A percentile compares a stretch with the other conserved stretches of the same genome.
Evolutionary conservation across 2,113 vertebrate species (phyloP).

Genomic region (Upupa epops): DNA sequence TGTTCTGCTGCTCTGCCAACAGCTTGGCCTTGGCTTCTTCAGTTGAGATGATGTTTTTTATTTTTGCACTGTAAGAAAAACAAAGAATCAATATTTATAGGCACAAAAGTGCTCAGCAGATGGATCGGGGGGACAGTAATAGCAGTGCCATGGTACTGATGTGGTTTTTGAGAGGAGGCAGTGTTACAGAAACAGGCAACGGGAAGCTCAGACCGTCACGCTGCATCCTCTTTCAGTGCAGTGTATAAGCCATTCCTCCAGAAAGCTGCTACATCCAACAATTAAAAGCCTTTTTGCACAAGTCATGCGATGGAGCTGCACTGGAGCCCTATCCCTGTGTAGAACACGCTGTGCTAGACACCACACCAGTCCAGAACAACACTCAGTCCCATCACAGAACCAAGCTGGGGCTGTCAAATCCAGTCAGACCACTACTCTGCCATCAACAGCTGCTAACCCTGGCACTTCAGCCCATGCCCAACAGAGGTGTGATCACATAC

Average conservation of each 20-base stretch:
- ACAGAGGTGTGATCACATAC: slow-evolving; percentile 69
- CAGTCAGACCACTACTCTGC: accelerated
- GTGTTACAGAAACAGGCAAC: neutral
- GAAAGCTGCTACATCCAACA: neutral
- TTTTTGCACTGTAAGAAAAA: slow-evolving; percentile 85
- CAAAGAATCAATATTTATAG: neutral
- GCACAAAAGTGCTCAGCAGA: neutral
- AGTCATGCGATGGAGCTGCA: neutral
- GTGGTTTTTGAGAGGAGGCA: neutral
- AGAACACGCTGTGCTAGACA: neutral
- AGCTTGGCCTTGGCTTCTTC: slow-evolving; percentile 96
- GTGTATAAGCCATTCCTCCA: neutral
- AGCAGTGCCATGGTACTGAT: neutral
- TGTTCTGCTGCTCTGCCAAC: slow-evolving; percentile 94
- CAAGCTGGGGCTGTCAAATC: neutral
- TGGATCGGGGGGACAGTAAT: neutral
- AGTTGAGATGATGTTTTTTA: slow-evolving; percentile 96
- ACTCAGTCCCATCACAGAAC: neutral
- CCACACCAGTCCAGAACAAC: neutral
- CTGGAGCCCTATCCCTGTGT: neutral
- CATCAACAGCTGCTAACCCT: neutral
- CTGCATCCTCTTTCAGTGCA: neutral
- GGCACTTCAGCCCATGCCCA: neutral
- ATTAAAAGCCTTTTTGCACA: neutral
- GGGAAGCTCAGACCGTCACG: neutral